Conservation (phyloP, 2,888 invertebrate genomes). For the Melolontha melolontha region DNA sequence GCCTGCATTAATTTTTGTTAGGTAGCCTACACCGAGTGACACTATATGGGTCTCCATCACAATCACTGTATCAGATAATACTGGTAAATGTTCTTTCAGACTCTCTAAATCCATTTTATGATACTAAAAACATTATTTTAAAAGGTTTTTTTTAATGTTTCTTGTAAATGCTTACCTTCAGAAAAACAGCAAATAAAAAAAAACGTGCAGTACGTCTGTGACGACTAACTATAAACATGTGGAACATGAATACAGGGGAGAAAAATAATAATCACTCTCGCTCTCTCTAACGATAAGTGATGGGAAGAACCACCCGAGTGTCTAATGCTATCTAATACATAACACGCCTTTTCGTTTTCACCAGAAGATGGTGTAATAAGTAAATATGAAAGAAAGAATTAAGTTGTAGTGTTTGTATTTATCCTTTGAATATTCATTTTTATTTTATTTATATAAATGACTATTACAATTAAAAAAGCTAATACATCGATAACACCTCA, state of each 20-base stretch:
- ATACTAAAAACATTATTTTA: neutral
- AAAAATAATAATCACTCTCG: conserved; percentile 16
- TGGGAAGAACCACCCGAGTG: conserved; percentile 15
- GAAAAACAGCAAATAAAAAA: too few species aligned
- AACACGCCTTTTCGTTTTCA: too few species aligned
- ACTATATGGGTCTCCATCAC: conserved; percentile 10
- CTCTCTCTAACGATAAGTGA: conserved; percentile 12
- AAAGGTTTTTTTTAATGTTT: too few species aligned
- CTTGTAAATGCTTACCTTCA: too few species aligned
- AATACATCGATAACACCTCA: too few species aligned
- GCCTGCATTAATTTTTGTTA: conserved; percentile 17
- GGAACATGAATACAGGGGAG: conserved; percentile 9
- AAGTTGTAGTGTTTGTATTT: conserved; percentile 2
- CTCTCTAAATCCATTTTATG: conserved; percentile 12
- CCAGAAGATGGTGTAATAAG: neutral
- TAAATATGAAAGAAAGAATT: conserved; percentile 1
- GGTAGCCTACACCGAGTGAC: conserved; percentile 1
- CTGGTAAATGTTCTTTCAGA: conserved; percentile 19
- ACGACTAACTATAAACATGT: conserved; percentile 13
- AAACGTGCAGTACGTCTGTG: conserved; percentile 4
- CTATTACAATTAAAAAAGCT: too few species aligned
- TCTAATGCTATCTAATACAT: too few species aligned
- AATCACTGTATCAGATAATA: conserved; percentile 31
- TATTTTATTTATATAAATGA: too few species aligned
- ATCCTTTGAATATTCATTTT: too few species aligned